These are phyloP conservation scores for Apostichopus leukothele DNA, from an alignment of 53 echinoderm and acorn worm species.

Conservation along the genomic window DNA sequence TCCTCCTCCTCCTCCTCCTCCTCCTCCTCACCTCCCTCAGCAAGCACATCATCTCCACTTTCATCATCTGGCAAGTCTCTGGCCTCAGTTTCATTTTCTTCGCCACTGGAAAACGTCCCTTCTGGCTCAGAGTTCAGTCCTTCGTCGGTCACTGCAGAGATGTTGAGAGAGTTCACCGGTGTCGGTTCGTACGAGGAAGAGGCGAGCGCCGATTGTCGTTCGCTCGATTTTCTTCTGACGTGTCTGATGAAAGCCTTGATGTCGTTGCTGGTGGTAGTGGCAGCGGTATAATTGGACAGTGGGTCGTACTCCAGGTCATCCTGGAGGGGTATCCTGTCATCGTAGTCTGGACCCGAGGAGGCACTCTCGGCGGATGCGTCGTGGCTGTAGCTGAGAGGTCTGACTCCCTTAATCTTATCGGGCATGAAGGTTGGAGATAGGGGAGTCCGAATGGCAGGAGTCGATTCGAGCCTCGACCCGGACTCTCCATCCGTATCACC, in stretches of 20 bases:
- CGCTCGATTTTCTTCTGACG: conserved; percentile 25
- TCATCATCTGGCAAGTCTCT: background rate
- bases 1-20: conserved; percentile 23
- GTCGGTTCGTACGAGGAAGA: background rate
- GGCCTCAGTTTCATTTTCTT: background rate
- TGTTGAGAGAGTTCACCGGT: background rate
- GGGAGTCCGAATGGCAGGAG: background rate
- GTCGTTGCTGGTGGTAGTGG: background rate
- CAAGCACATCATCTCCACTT: conserved; percentile 34
- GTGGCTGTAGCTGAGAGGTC: background rate
- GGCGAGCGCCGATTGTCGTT: background rate
- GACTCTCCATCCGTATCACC: background rate
- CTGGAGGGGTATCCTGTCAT: background rate
- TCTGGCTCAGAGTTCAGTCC: conserved; percentile 28
- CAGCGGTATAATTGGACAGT: conserved; percentile 8
- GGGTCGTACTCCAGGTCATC: conserved; percentile 24
- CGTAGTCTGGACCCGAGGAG: background rate
- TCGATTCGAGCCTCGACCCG: background rate
- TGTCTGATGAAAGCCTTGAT: conserved; percentile 16
- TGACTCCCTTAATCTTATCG: background rate
- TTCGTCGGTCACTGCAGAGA: background rate
- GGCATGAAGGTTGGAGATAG: conserved; percentile 6
- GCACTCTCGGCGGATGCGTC: background rate
- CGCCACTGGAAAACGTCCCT: conserved; percentile 22
- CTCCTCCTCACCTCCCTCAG: background rate